Evolutionary conservation across 2,888 invertebrate genomes (phyloP), one percentile per base, ranked within the genome.

Genomic region (Dilophus febrilis): DNA sequence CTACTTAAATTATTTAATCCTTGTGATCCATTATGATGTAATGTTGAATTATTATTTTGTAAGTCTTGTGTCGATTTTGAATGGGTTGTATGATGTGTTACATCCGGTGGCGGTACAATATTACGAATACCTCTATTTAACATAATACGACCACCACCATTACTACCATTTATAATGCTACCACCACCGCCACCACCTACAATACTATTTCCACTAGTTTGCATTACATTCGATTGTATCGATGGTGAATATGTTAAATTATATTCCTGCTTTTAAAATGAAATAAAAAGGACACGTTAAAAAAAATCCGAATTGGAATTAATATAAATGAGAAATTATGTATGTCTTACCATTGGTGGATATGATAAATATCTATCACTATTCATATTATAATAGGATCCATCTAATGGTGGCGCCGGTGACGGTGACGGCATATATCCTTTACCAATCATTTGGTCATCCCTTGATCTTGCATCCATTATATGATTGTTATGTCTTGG

Each of bases 291-390:
- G 18, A 33, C 4, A 7, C 2, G 16, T 38, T 26, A 26, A 13
- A 8, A 19, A 14, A 28, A 31, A 14, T 4, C 13, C 5, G 5
- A n/a, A n/a, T n/a, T n/a, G n/a, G 16, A 35, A 28, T 30, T 29
- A 29, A 19, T 14, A 6, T 7, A 8, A 30, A 32, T 32, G 18
- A 38, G 22, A 10, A n/a, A 31, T 22, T 6, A 22, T 22, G 22
- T 22, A 8, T 22, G n/a, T 54, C 59, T 59, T 49, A 61, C 54
- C 46, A 73, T 65, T 38, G 83, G 82, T 27, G 84, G 83, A 61
- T 83, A 84, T 2, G 83, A 82, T 41, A 84, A 67, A 58, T 84
- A 85, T 51, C 82, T 67, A 45, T 82, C 81, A 3, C 81, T 79
- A 33, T 72, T 66, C 74, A 81, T 80, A 58, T 82, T 82, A 66